These are phyloP conservation scores for Lepidothrix coronata DNA, from an alignment of 2,113 vertebrate species.

Conservation along the genomic window DNA sequence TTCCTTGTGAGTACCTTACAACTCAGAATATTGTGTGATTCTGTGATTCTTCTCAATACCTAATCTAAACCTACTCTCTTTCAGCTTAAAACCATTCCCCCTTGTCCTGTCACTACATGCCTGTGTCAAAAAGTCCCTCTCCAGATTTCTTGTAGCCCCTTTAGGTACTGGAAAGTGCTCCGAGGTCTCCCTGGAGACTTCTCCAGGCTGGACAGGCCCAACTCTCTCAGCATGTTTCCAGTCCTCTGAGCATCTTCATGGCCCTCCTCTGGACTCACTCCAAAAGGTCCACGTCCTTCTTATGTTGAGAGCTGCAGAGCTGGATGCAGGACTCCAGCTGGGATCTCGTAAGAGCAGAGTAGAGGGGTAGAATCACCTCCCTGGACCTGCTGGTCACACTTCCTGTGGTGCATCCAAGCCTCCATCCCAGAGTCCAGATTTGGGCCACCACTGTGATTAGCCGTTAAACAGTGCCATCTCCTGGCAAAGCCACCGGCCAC, in stretches of 20 bases:
- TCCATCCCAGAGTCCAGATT: accelerated
- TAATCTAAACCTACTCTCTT: background rate
- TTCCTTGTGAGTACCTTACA: background rate
- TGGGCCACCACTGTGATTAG: background rate
- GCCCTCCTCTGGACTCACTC: background rate
- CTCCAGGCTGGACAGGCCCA: background rate
- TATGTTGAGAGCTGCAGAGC: background rate
- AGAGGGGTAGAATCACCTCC: background rate
- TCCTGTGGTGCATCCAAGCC: accelerated
- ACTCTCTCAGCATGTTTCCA: background rate
- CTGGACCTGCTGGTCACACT: background rate
- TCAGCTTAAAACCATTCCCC: background rate
- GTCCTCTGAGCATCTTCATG: background rate
- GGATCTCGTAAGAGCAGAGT: background rate
- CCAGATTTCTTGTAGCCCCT: background rate
- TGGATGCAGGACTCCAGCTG: background rate
- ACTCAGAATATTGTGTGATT: background rate
- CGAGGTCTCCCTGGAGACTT: background rate
- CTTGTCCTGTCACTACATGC: background rate
- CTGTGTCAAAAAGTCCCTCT: background rate
- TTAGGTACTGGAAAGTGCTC: background rate
- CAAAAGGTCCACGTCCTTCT: background rate
- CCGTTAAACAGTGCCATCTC: conserved; percentile 65
- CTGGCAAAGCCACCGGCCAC: conserved; percentile 26
- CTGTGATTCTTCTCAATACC: background rate